Evolutionary conservation across 2,888 invertebrate species (phyloP).

Genomic region (Girardia tigrina): DNA sequence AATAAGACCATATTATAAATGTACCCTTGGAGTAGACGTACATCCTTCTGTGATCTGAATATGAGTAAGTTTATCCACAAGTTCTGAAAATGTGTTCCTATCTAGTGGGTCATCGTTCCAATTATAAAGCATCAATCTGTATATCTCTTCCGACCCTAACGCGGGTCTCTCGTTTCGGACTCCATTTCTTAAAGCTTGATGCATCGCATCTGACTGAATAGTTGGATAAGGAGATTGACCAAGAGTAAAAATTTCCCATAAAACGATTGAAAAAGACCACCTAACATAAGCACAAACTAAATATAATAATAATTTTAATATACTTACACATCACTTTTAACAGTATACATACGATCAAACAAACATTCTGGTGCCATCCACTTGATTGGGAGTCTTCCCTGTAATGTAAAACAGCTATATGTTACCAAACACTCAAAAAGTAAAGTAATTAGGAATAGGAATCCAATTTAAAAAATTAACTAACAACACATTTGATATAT

Average conservation of each 20-base stretch:
- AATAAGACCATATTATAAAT: no score
- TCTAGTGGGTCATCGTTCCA: not conserved
- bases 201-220: not conserved
- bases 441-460: no score
- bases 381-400: conserved; percentile 81
- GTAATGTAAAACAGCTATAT: no score
- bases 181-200: not conserved
- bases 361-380: conserved; percentile 99
- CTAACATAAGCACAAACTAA: no score
- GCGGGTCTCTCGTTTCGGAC: not conserved
- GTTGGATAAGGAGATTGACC: not conserved
- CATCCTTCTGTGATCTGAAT: not conserved
- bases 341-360: conserved; percentile 76
- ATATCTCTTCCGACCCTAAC: not conserved
- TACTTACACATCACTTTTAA: conserved; percentile 52
- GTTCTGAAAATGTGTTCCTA: not conserved
- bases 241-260: not conserved
- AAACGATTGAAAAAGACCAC: not conserved
- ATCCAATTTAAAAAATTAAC: no score
- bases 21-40: not conserved
- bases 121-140: not conserved
- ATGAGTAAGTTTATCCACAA: not conserved
- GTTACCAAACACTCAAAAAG: no score
- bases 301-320: no score
- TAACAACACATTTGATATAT: no score